Base-by-base conservation (phyloP, 2,113 vertebrate genomes). In the Oxygymnocypris stewartii region DNA sequence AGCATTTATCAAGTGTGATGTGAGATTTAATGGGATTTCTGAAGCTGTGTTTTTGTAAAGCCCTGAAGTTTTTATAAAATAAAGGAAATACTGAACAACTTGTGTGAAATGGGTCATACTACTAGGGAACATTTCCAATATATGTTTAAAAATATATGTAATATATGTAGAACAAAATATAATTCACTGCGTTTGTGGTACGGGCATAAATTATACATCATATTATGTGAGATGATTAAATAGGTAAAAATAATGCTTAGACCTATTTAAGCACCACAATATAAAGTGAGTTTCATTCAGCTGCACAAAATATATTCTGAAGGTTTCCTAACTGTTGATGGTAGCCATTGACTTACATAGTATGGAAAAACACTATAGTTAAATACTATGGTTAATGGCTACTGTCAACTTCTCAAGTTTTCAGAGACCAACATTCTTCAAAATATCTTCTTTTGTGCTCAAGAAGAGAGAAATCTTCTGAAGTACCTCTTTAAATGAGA, bases 61-160 rank as follows among this genome's bases (percentile, higher is more conserved):
- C 79, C 67, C 79, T 82, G 23, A 73, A 1, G 57, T 86, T 86
- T 86, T 82, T 82, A 86, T 86, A 82, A 86, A 86, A 86, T 86
- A 82, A 86, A 86, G 69, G 13, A 63, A 82, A 63, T n/a, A 82
- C 11, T 63, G 20, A 73, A 82, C 37, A 31, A 2, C 42, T n/a
- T 82, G 37, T 69, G 28, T 86, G 79, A 76, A 59, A 44, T 76
- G 23, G 35, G 7, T 59, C 23, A 69, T 51, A 82, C 6, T 20
- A 16, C 14, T 37, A 69, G 31, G 6, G 31, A 69, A 37, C 65
- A 69, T 69, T 69, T 69, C 13, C 28, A 69, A 4, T 18, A 35
- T 69, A 37, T 18, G 31, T 37, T 23, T 2, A 10, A n/a, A 9
- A 20, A 37, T n/a, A n/a, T n/a, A n/a, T n/a, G n/a, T n/a, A 35